Base-by-base conservation (phyloP, 1,140 invertebrate species). In the Bombus cullumanus region DNA sequence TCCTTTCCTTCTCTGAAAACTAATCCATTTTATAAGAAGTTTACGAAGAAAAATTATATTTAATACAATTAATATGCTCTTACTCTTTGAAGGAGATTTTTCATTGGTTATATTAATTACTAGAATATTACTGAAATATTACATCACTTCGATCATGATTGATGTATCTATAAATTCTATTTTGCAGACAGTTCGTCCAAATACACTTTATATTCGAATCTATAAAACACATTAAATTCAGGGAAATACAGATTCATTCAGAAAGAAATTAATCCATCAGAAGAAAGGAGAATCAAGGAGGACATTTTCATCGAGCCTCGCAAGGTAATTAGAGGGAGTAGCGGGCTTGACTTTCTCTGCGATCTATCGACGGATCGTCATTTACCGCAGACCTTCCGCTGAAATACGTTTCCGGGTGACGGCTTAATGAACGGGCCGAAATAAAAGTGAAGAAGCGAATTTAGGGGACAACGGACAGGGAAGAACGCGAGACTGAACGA, bases 241-340 rank as follows among this genome's bases (percentile, higher is more conserved):
- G 1, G 12, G 3, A 9, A 13, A 62, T 2, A 53, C 18, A 22
- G 47, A 8, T 12, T 31, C n/a, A 0, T 34, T 2, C 13, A 3
- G 18, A 66, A 31, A 31, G 31, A 66, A 34, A n/a, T 72, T 72
- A 41, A 6, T 13, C 25, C 37, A 22, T 18, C 9, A 6, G 18
- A 57, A 57, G 47, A 41, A 37, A 10, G 43, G 4, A 13, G 47
- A 76, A 13, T 57, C 34, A 76, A 57, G 0, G 15, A 75, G 43
- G 28, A 57, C 12, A 22, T 57, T 75, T 25, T 9, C 34, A 57
- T 12, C 47, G 18, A 59, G 31, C n/a, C 74, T 74, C n/a, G 15
- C 47, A n/a, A 68, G 57, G 77, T 88, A 88, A 89, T 89, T 86
- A 89, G 85, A 53, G 79, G 28, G 31, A 53, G 69, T 73, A 88